Conservation (phyloP, 2,113 vertebrate species). For the Siniperca chuatsi region DNA sequence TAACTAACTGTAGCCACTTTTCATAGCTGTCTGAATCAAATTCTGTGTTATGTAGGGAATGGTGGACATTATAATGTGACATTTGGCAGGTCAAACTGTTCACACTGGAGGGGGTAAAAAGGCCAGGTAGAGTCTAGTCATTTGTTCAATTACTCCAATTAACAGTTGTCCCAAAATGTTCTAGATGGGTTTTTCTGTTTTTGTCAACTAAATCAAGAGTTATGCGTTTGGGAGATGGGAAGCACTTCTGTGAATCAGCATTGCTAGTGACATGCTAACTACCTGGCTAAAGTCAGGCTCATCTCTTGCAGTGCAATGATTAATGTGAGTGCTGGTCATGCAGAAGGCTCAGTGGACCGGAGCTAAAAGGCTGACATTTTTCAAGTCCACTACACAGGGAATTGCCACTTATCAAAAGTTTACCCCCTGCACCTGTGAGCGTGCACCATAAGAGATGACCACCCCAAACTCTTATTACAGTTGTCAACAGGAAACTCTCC, state of each 20-base stretch:
- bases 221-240: neutral
- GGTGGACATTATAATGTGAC: slow-evolving; percentile 26
- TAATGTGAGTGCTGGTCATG: slow-evolving; percentile 64
- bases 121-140: neutral
- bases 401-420: slow-evolving; percentile 73
- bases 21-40: slow-evolving; percentile 44
- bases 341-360: slow-evolving; percentile 59
- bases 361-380: slow-evolving; percentile 74
- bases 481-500: slow-evolving; percentile 61
- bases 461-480: slow-evolving; percentile 54
- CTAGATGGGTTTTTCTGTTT: neutral
- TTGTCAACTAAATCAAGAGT: slow-evolving; percentile 7
- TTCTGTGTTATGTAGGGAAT: slow-evolving; percentile 14
- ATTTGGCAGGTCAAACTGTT: slow-evolving; percentile 45
- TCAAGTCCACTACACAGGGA: slow-evolving; percentile 63
- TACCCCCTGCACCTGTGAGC: slow-evolving; percentile 59
- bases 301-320: slow-evolving; percentile 56
- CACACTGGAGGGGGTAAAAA: neutral
- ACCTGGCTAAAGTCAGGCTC: slow-evolving; percentile 43
- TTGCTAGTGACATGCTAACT: slow-evolving; percentile 60
- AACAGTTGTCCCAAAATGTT: slow-evolving; percentile 25
- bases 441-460: slow-evolving; percentile 61
- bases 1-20: slow-evolving; percentile 52
- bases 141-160: slow-evolving; percentile 34
- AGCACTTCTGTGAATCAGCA: slow-evolving; percentile 30